These are phyloP conservation scores for Ylistrum balloti DNA, from an alignment of 1,140 invertebrate species.

Conservation along the genomic window DNA sequence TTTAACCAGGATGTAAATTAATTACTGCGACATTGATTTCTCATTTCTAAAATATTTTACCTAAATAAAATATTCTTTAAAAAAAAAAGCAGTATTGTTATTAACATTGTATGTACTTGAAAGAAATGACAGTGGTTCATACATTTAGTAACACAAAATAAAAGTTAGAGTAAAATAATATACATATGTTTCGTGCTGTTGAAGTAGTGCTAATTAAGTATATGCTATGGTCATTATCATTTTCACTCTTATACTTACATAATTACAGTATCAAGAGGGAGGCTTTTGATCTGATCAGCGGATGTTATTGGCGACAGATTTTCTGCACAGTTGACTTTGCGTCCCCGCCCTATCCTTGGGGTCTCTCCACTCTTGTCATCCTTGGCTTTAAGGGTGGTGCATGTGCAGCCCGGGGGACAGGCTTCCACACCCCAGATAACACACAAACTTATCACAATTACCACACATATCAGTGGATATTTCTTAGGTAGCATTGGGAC, in stretches of 20 bases:
- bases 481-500: constrained; percentile 6
- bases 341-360: constrained; percentile 36
- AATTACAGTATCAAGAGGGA: constrained; percentile 49
- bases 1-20: too few relatives aligned
- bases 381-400: constrained; percentile 48
- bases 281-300: constrained; percentile 42
- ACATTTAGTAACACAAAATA: too few relatives aligned
- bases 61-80: too few relatives aligned
- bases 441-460: constrained; percentile 9
- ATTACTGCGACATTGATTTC: too few relatives aligned
- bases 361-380: constrained; percentile 44
- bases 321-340: constrained; percentile 47
- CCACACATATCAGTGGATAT: background rate
- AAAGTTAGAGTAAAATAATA: too few relatives aligned
- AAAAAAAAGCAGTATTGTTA: too few relatives aligned
- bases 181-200: too few relatives aligned
- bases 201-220: too few relatives aligned
- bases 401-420: constrained; percentile 55
- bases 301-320: constrained; percentile 50
- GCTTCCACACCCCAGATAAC: constrained; percentile 30
- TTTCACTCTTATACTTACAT: constrained; percentile 45
- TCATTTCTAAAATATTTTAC: too few relatives aligned
- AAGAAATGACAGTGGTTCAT: too few relatives aligned
- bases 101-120: too few relatives aligned
- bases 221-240: too few relatives aligned